These are phyloP conservation scores for Halesus radiatus DNA, from an alignment of 1,140 invertebrate genomes.

Conservation along the genomic window DNA sequence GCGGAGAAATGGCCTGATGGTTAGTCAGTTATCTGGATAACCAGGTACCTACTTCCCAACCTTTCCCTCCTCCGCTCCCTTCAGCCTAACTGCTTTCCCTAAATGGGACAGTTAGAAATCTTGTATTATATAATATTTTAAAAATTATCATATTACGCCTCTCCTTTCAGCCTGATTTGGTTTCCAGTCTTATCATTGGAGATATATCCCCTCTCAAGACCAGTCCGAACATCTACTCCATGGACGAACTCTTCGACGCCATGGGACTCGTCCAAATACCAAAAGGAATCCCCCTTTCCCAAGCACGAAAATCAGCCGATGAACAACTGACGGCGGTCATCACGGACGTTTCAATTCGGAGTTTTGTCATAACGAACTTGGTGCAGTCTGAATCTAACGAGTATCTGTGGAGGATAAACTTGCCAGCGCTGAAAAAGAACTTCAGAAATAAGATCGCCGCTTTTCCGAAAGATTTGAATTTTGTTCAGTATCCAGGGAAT, in stretches of 20 bases:
- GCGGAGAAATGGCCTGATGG: too few relatives aligned
- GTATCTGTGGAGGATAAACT: slow-evolving; percentile 82
- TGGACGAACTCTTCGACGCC: slow-evolving; percentile 76
- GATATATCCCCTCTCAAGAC: slow-evolving; percentile 86
- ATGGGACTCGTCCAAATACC: slow-evolving; percentile 76
- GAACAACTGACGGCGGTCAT: slow-evolving; percentile 64
- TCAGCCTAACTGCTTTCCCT: too few relatives aligned
- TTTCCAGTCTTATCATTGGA: slow-evolving; percentile 85
- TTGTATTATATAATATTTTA: too few relatives aligned
- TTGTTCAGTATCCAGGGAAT: slow-evolving; percentile 75
- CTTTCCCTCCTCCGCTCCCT: too few relatives aligned
- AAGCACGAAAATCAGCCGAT: slow-evolving; percentile 73
- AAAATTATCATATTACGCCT: background rate
- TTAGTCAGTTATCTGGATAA: too few relatives aligned
- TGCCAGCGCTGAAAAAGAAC: slow-evolving; percentile 77
- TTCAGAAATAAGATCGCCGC: slow-evolving; percentile 75
- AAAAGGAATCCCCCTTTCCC: slow-evolving; percentile 73
- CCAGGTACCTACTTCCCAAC: too few relatives aligned
- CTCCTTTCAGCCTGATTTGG: slow-evolving; percentile 78
- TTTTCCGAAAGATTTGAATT: slow-evolving; percentile 72
- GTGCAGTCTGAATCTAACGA: slow-evolving; percentile 74
- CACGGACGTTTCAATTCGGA: slow-evolving; percentile 65
- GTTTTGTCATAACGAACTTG: slow-evolving; percentile 87
- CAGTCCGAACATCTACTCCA: slow-evolving; percentile 74
- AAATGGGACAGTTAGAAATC: too few relatives aligned